Percentiles rank a stretch among this genome's conserved stretches.
These are phyloP conservation scores for Brachyopa scutellaris DNA, from an alignment of 2,888 invertebrate genomes.

Conservation along the genomic window DNA sequence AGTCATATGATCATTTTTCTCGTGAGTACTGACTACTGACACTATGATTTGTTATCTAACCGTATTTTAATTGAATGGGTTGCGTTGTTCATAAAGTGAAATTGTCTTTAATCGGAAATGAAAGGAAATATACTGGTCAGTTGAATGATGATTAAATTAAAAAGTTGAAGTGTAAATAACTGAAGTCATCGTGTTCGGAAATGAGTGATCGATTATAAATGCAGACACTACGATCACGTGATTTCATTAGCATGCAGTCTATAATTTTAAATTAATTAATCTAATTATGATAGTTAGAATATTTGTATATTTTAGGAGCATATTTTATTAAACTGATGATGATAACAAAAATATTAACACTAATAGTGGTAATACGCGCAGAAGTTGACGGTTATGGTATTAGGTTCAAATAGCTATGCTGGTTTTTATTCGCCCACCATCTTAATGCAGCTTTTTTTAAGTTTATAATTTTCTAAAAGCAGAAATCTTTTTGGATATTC, in stretches of 20 bases:
- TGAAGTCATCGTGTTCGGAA: not conserved
- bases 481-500: too few relatives aligned
- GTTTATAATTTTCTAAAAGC: too few relatives aligned
- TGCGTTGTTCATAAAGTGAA: constrained; percentile 29
- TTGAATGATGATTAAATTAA: constrained; percentile 55
- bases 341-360: not conserved
- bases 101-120: constrained; percentile 28
- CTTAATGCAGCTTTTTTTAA: too few relatives aligned
- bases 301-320: not conserved
- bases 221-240: constrained; percentile 30
- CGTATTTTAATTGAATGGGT: constrained; percentile 23
- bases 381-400: too few relatives aligned
- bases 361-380: too few relatives aligned
- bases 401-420: too few relatives aligned
- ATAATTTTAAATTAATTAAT: not conserved
- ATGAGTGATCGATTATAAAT: not conserved
- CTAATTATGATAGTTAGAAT: not conserved
- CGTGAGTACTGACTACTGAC: constrained; percentile 17
- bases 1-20: constrained; percentile 59
- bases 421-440: too few relatives aligned
- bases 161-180: constrained; percentile 17
- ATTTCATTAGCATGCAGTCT: not conserved
- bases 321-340: not conserved
- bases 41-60: constrained; percentile 41
- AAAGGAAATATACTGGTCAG: constrained; percentile 24